Evolutionary conservation across 2,113 vertebrate species (phyloP).

Genomic region (Aegotheles bennettii): DNA sequence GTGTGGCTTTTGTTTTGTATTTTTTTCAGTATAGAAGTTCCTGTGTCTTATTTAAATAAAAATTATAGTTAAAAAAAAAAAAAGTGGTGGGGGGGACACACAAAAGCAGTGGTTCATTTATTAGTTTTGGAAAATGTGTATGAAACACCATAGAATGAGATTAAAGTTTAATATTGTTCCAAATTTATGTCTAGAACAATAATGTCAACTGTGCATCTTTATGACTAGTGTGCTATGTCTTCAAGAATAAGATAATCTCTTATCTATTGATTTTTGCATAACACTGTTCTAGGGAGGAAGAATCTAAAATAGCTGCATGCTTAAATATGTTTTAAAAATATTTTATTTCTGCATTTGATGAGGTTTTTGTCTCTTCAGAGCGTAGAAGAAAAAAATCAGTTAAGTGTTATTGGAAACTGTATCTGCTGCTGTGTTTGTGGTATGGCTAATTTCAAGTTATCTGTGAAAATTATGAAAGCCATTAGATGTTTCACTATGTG

Average conservation of each 20-base stretch:
- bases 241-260: neutral
- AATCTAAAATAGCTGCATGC: neutral
- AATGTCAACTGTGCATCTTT: neutral
- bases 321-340: neutral
- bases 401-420: neutral
- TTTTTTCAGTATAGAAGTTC: conserved; percentile 86
- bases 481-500: conserved; percentile 28
- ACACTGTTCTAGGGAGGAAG: neutral
- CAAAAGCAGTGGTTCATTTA: neutral
- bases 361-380: neutral
- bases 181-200: neutral
- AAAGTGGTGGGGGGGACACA: neutral
- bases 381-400: neutral
- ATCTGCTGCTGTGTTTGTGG: neutral
- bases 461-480: conserved; percentile 8
- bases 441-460: neutral
- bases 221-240: neutral
- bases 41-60: conserved; percentile 95
- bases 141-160: neutral
- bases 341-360: neutral
- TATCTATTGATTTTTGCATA: neutral
- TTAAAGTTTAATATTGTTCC: neutral
- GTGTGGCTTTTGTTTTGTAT: conserved; percentile 86
- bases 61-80: conserved; percentile 77
- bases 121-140: neutral